Base-by-base conservation (phyloP, 2,113 vertebrate genomes). In the Malurus alboscapulatus region DNA sequence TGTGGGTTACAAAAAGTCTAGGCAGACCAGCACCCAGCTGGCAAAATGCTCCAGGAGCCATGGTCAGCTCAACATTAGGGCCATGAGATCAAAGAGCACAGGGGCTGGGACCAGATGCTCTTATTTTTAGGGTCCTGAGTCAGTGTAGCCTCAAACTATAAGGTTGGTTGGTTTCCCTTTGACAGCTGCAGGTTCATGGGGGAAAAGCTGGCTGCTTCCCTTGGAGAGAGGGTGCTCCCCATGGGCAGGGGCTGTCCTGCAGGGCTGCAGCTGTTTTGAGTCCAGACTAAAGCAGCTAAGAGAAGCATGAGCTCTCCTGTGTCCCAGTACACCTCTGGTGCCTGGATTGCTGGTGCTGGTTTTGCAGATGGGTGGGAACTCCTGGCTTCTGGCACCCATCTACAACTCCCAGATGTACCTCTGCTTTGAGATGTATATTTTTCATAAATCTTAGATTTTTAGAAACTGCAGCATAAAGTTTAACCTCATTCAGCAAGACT, bases 121-220 rank as follows among this genome's bases (percentile, higher is more conserved):
- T 45, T 79, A 69, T 73, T 94, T 94, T 91, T 76, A 87, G 81
- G 77, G 62, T 61, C 26, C 62, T 87, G 67, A 61, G 42, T 87
- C 81, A 65, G 45, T 5, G 19, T 36, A 14, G 48, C n/a, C 57
- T 86, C 8, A 1, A 36, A 48, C 0, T 0, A 0, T 20, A 36
- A 22, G 7, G 21, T 19, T 61, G 82, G 45, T 77, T 72, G 74
- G 62, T 91, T 89, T 78, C 81, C 55, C 53, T 9, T 0, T 21
- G 84, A 9, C 72, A 77, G 72, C 59, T 67, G 69, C 45, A 17
- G 76, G 81, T 16, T 85, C 24, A 36, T 5, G 1, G 30, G 9
- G 22, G 79, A 62, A 85, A 44, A 51, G 34, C 34, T 38, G 69
- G 18, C 45, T 36, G 50, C 13, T 73, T 36, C 53, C 76, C 4